Evolutionary conservation across 2,888 invertebrate genomes (phyloP), one percentile per base, ranked within the genome.

Genomic region (Ophion slaviceki): DNA sequence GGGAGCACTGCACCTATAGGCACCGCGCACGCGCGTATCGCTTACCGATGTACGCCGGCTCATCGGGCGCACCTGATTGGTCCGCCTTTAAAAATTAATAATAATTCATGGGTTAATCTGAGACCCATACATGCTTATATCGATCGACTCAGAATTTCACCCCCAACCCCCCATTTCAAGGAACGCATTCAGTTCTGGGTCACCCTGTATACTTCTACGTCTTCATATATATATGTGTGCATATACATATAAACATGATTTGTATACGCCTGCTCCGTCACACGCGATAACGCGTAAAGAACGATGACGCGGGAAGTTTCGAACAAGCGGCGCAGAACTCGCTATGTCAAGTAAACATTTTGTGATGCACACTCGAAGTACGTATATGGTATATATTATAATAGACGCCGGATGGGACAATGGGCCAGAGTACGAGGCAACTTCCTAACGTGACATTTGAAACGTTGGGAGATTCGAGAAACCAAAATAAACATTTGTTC

Each of bases 181-280:
- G 32, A 32, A 32, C 32, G 32, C 32, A 32, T 32, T 32, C 32
- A 32, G 32, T 32, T 32, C 32, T 32, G 32, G 32, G 32, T 4
- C 32, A 32, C 32, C 32, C 32, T 4, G 32, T 32, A 32, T 32
- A 32, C 32, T 4, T 32, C 32, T 32, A 32, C 32, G 3, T 32
- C 32, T 32, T 32, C 4, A 32, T 32, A 32, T 32, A 32, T 32
- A 32, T 32, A 32, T 32, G 0, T 32, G 4, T 32, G 32, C 4
- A 32, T 74, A 62, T 75, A 28, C 59, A 45, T 72, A 66, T 32
- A 17, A 36, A 36, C 36, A 53, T 71, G 57, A 71, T 57, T 57
- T 68, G 74, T 68, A 36, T 61, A 80, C 72, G 77, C 36, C 68
- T 68, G 68, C 53, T 72, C 59, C 82, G 86, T 86, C 72, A 86